Evolutionary conservation across 1,140 invertebrate species (phyloP).

Genomic region (Drosophila varians): DNA sequence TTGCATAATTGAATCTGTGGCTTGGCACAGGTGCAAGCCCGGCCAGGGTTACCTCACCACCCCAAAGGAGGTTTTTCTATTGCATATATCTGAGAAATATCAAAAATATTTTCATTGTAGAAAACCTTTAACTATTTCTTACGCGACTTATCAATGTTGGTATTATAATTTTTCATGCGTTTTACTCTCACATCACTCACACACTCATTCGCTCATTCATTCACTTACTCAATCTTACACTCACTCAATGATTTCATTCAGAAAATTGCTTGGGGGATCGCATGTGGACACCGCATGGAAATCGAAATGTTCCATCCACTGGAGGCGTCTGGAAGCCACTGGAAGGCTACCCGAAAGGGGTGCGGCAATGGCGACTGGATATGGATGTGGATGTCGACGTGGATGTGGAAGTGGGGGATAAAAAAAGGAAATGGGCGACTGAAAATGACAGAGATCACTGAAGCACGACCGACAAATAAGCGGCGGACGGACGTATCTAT

Average conservation of each 20-base stretch:
- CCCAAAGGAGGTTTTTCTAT: neutral
- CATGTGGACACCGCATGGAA: conserved; percentile 32
- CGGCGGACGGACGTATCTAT: conserved; percentile 57
- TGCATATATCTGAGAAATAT: no score
- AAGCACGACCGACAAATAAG: conserved; percentile 74
- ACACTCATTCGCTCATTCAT: conserved; percentile 1
- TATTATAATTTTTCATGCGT: no score
- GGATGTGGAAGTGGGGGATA: conserved; percentile 57
- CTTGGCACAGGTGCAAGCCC: conserved; percentile 58
- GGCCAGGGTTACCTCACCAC: conserved; percentile 43
- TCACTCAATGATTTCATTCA: conserved; percentile 47
- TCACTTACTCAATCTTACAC: conserved; percentile 9
- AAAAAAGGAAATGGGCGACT: conserved; percentile 79
- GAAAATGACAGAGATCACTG: conserved; percentile 80
- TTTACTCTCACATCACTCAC: conserved; percentile 5
- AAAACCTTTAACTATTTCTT: no score
- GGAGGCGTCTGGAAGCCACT: conserved; percentile 46
- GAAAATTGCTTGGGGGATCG: conserved; percentile 31
- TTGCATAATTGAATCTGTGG: conserved; percentile 68
- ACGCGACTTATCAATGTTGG: no score
- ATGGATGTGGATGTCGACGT: conserved; percentile 26
- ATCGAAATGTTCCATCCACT: conserved; percentile 55
- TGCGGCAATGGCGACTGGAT: conserved; percentile 46
- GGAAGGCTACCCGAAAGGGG: conserved; percentile 40
- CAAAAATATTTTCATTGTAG: no score